These are phyloP conservation scores for Brevimyrus niger DNA, from an alignment of 2,113 vertebrate genomes.

Conservation along the genomic window DNA sequence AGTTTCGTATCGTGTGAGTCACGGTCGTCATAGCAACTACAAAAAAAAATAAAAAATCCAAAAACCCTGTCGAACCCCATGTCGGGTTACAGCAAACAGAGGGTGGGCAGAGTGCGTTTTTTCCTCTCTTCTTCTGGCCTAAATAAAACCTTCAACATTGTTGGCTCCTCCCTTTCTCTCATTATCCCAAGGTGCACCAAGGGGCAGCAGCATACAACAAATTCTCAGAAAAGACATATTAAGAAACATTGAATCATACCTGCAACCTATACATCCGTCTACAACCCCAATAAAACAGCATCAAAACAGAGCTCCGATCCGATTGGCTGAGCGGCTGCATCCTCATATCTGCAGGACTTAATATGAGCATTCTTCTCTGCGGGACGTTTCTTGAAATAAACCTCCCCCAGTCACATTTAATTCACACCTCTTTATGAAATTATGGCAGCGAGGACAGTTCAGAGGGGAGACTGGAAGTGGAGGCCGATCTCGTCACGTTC, in stretches of 20 bases:
- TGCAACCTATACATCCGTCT: not conserved
- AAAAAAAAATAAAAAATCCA: not conserved
- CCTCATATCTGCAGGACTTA: not conserved
- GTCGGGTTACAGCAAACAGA: not conserved
- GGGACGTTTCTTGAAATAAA: not conserved
- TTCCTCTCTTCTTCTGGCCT: not conserved
- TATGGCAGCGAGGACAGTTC: not conserved
- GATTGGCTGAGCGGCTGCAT: not conserved
- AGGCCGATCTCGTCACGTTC: not conserved
- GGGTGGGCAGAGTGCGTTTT: not conserved
- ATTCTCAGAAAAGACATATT: not conserved
- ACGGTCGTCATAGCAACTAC: not conserved
- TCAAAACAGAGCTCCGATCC: not conserved
- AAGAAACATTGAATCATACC: not conserved
- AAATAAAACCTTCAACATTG: not conserved
- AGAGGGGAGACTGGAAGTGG: not conserved
- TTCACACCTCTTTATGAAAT: conserved; percentile 1
- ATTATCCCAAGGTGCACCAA: not conserved
- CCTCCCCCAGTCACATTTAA: not conserved
- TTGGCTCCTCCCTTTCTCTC: not conserved
- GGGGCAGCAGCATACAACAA: not conserved
- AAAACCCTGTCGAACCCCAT: not conserved
- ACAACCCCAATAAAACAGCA: not conserved
- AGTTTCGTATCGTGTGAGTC: not conserved
- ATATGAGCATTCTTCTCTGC: not conserved